A percentile compares a stretch with the other conserved stretches of the same genome.
Evolutionary conservation across 2,113 vertebrate species (phyloP).

Genomic region (Rynchops niger): DNA sequence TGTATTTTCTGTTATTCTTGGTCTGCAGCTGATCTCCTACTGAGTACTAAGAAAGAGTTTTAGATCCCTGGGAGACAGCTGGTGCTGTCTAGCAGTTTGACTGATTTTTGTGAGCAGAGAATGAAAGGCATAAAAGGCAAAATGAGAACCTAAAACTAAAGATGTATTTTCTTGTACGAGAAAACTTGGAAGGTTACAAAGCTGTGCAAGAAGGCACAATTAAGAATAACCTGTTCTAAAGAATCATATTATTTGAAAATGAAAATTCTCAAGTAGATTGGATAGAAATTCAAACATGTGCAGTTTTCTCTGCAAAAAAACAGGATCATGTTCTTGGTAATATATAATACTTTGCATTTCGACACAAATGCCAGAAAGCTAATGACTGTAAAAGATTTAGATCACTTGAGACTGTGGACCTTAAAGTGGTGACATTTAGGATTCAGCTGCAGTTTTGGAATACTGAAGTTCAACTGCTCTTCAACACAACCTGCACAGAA

Average conservation of each 20-base stretch:
- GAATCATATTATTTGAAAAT: not conserved
- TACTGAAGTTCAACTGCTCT: not conserved
- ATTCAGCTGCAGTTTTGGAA: not conserved
- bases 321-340: not conserved
- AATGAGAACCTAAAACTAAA: not conserved
- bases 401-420: not conserved
- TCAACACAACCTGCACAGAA: not conserved
- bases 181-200: constrained; percentile 7
- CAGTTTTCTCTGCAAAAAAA: not conserved
- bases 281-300: rapidly evolving
- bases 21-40: constrained; percentile 38
- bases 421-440: not conserved
- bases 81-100: constrained; percentile 44
- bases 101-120: constrained; percentile 26
- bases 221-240: not conserved
- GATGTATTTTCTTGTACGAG: not conserved
- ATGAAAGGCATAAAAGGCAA: constrained; percentile 1
- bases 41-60: constrained; percentile 30
- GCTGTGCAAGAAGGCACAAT: not conserved
- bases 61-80: constrained; percentile 24
- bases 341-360: not conserved
- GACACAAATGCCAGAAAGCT: not conserved
- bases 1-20: constrained; percentile 47
- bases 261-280: not conserved
- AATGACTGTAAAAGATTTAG: not conserved